A percentile compares a stretch with the other conserved stretches of the same genome.
Evolutionary conservation across 1,140 invertebrate genomes (phyloP).

Genomic region (Lasioglossum albipes): DNA sequence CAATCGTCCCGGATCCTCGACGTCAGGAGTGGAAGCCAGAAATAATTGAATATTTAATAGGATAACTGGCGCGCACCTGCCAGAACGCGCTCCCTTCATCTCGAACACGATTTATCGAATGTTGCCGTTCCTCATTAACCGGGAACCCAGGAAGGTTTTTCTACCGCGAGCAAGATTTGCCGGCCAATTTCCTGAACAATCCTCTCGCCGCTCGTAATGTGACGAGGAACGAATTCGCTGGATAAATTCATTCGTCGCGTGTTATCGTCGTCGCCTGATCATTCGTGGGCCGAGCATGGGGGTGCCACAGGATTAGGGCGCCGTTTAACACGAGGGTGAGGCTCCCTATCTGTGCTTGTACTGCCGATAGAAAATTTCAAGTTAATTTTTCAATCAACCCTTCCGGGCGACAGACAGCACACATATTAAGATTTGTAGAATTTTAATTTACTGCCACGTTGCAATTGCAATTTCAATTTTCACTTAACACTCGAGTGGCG

Average conservation of each 20-base stretch:
- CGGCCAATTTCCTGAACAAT: constrained; percentile 49
- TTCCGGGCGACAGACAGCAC: too few relatives aligned
- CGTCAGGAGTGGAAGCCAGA: constrained; percentile 52
- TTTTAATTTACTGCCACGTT: too few relatives aligned
- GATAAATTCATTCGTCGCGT: constrained; percentile 24
- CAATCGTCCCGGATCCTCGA: constrained; percentile 41
- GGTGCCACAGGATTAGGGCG: too few relatives aligned
- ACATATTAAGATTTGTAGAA: too few relatives aligned
- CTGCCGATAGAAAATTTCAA: too few relatives aligned
- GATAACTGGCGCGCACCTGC: constrained; percentile 52
- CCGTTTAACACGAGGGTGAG: too few relatives aligned
- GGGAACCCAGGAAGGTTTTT: constrained; percentile 44
- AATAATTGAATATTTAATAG: constrained; percentile 71
- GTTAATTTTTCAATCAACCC: too few relatives aligned
- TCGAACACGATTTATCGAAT: constrained; percentile 4
- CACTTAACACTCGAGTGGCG: too few relatives aligned
- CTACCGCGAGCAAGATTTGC: constrained; percentile 40
- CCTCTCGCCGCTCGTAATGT: constrained; percentile 36
- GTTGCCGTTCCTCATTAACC: constrained; percentile 45
- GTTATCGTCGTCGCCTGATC: not conserved
- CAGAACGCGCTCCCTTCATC: not conserved
- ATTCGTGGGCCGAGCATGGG: too few relatives aligned
- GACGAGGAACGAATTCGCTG: constrained; percentile 27
- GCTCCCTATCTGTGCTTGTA: too few relatives aligned
- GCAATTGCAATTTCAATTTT: too few relatives aligned